Evolutionary conservation across 2,113 vertebrate genomes (phyloP).

Genomic region (Loxodonta africana): DNA sequence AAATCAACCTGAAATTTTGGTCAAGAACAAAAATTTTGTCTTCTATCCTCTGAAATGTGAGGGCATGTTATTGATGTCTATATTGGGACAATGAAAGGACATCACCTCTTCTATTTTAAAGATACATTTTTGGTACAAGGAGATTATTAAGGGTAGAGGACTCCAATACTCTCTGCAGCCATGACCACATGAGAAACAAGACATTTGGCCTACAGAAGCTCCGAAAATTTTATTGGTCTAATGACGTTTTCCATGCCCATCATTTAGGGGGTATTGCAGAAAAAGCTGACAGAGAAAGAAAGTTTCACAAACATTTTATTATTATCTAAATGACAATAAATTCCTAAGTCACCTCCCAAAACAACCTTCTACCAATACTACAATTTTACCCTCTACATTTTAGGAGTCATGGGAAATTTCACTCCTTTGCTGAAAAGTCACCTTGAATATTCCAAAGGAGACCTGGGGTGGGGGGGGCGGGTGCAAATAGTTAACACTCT

Average conservation of each 20-base stretch:
- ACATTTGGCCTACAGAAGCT: not conserved
- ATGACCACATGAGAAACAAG: not conserved
- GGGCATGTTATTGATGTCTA: not conserved
- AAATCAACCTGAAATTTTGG: conserved; percentile 33
- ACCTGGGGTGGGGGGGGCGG: too few species aligned
- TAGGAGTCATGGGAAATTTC: not conserved
- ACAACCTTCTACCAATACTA: not conserved
- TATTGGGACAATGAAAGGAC: not conserved
- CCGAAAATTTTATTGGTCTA: not conserved
- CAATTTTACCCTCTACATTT: not conserved
- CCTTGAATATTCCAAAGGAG: not conserved
- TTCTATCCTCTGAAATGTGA: not conserved
- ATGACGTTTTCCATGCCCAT: not conserved
- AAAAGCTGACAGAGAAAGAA: not conserved
- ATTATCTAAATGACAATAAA: not conserved
- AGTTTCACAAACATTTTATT: not conserved
- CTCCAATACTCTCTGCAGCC: not conserved
- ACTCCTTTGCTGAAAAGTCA: conserved; percentile 11
- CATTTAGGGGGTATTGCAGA: not conserved
- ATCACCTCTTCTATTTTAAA: conserved; percentile 9
- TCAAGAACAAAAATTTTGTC: not conserved
- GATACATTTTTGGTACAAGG: not conserved
- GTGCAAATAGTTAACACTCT: too few species aligned
- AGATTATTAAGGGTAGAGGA: not conserved
- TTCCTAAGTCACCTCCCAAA: not conserved